phyloP scores from a whole-genome alignment of 2,888 invertebrate genomes.

The Antheraea yamamai region DNA sequence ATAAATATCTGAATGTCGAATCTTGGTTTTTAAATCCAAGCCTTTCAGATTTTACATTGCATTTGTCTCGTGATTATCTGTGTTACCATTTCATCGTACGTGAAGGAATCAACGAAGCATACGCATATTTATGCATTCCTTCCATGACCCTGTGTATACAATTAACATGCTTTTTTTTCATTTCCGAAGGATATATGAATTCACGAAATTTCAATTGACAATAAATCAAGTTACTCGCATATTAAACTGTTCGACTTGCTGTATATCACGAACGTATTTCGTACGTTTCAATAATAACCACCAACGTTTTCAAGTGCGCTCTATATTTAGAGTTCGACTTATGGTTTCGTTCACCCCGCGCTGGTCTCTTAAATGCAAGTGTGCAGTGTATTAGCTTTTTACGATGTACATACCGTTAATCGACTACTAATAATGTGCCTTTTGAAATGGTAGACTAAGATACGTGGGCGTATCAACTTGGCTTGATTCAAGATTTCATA shows the following conservation, averaged over 20 bases:
- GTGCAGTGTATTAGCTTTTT: constrained; percentile 31
- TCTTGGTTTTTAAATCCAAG: neutral
- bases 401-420: constrained; percentile 40
- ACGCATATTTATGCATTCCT: neutral
- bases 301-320: constrained; percentile 49
- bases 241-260: constrained; percentile 18
- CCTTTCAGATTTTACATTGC: neutral
- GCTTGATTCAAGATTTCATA: constrained; percentile 6
- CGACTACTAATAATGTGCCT: constrained; percentile 27
- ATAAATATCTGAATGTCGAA: neutral
- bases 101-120: neutral
- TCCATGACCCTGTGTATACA: no score
- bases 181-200: neutral
- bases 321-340: constrained; percentile 70
- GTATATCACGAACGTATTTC: constrained; percentile 48
- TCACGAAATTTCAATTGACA: constrained; percentile 13
- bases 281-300: constrained; percentile 55
- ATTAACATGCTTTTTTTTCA: neutral
- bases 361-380: constrained; percentile 43
- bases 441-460: constrained; percentile 15
- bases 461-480: neutral
- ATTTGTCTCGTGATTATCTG: neutral
- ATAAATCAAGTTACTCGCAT: neutral
- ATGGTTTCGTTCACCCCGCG: constrained; percentile 73
- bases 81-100: constrained; percentile 1